Evolutionary conservation across 2,797 vertebrate species (phyloP).

Genomic region (Anas acuta): DNA sequence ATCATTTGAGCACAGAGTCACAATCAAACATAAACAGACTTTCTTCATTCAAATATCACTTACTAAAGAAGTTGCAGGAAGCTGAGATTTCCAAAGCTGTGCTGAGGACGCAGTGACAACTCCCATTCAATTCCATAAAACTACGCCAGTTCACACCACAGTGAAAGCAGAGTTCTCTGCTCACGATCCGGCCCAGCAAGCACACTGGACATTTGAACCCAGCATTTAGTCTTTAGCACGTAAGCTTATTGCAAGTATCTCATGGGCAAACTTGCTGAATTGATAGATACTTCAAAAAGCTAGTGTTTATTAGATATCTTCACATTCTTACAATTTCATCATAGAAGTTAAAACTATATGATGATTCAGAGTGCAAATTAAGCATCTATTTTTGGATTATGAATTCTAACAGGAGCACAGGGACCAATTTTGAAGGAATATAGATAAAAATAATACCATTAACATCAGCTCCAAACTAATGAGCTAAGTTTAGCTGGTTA

Average conservation of each 20-base stretch:
- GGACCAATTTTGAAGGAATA: conserved; percentile 27
- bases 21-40: background rate
- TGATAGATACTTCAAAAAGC: background rate
- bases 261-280: background rate
- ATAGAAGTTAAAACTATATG: background rate
- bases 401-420: conserved; percentile 12
- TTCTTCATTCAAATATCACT: background rate
- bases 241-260: background rate
- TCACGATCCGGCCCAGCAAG: background rate
- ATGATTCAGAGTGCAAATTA: conserved; percentile 24
- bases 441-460: conserved; percentile 24
- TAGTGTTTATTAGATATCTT: background rate
- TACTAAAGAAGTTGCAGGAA: background rate
- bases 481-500: background rate
- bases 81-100: background rate
- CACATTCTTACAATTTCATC: background rate
- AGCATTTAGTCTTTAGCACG: background rate
- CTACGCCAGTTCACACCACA: background rate
- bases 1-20: background rate
- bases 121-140: background rate
- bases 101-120: background rate
- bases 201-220: background rate
- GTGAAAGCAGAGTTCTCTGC: background rate
- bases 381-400: background rate
- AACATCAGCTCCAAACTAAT: conserved; percentile 7